phyloP scores from a whole-genome alignment of 2,888 invertebrate genomes.

The Ectemnius cavifrons region DNA sequence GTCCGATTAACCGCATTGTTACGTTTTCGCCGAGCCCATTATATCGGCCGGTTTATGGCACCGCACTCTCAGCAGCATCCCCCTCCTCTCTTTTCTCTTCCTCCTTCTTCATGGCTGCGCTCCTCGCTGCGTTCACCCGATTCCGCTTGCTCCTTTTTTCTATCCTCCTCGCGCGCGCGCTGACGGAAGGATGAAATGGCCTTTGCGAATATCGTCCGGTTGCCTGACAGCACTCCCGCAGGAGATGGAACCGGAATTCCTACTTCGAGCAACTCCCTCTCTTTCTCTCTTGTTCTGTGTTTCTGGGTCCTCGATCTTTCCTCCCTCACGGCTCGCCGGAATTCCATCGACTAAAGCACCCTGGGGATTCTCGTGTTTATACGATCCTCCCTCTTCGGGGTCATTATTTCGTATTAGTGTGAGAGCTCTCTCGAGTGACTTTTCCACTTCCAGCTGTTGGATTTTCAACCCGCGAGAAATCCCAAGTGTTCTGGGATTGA shows the following conservation, averaged over 20 bases:
- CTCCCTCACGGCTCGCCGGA: neutral
- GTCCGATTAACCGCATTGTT: conserved; percentile 72
- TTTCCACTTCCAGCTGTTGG: too few relatives aligned
- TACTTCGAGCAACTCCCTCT: conserved; percentile 8
- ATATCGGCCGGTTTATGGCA: conserved; percentile 44
- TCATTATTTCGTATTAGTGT: too few relatives aligned
- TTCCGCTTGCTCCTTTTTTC: neutral
- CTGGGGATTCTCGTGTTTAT: too few relatives aligned
- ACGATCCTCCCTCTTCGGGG: too few relatives aligned
- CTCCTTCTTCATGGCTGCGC: neutral
- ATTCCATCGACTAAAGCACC: too few relatives aligned
- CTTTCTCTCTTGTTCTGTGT: neutral
- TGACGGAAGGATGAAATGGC: conserved; percentile 20
- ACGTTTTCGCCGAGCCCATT: conserved; percentile 58
- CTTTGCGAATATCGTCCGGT: conserved; percentile 33
- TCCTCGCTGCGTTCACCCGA: neutral
- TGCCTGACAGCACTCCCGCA: conserved; percentile 6
- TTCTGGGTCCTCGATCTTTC: neutral
- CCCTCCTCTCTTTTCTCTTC: neutral
- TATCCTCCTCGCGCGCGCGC: too few relatives aligned
- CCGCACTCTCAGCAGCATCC: conserved; percentile 5
- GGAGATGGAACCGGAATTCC: conserved; percentile 52
- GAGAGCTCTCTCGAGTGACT: too few relatives aligned
- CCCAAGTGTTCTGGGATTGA: too few relatives aligned
- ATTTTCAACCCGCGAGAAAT: too few relatives aligned